Evolutionary conservation across 2,797 vertebrate genomes (phyloP), one percentile per base, ranked within the genome.

Genomic region (Cirrhinus mrigala): DNA sequence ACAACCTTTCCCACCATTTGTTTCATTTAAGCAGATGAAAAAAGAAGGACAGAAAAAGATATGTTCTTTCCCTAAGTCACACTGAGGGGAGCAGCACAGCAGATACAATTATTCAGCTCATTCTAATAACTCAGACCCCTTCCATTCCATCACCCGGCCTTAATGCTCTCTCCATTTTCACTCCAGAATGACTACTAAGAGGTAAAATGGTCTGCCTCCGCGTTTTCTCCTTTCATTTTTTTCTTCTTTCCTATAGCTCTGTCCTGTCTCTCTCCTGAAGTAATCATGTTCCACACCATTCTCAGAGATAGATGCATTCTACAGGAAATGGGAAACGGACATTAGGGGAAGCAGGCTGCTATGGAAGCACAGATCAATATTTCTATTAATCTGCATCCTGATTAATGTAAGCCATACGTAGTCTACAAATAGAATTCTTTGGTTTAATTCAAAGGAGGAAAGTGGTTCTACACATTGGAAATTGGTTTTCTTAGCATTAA

Each of bases 331-430:
- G 92, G 89, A 92, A 92, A 91, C 90, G 89, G 91, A 92, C 93
- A 90, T 92, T 89, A 89, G 89, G 90, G 77, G 86, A 86, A 91
- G 87, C 80, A 87, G 86, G 88, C 79, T 81, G n/a, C 44, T 54
- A 85, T 52, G 85, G 86, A 84, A 90, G 79, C 71, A 77, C 75
- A 79, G 92, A 95, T 95, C 94, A 90, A 95, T 95, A 92, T 68
- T 56, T 89, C 92, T 95, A 94, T 95, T 95, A 95, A 95, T 95
- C 94, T 95, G 91, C 89, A 89, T 89, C 88, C 88, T 60, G 89
- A 91, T 89, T 90, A 92, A 93, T 90, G 90, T 90, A 68, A 33
- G 85, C 92, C 88, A 56, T 81, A 16, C 48, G 6, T 66, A 27
- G 44, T 50, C 44, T 50, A 46, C 27, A 37, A 80, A 64, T 27